These are phyloP conservation scores for Nephila pilipes DNA, from an alignment of 1,140 invertebrate species.

Conservation along the genomic window DNA sequence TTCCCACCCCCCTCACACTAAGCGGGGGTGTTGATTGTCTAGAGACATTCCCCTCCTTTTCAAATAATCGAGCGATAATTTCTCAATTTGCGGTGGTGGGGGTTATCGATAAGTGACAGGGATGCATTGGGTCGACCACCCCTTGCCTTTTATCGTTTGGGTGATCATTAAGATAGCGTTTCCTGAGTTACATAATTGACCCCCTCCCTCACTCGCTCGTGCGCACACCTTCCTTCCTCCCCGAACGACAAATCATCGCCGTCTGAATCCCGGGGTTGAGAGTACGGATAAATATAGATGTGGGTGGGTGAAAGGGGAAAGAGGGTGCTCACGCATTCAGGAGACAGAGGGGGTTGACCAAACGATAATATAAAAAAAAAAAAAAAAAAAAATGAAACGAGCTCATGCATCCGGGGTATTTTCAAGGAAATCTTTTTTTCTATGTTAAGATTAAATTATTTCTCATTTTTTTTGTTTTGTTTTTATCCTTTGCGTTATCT, in stretches of 20 bases:
- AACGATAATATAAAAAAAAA: too few species aligned
- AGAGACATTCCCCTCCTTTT: background rate
- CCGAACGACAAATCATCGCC: background rate
- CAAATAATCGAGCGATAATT: constrained; percentile 8
- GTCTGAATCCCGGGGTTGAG: background rate
- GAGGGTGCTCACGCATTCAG: background rate
- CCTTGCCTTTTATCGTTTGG: background rate
- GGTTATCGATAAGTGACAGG: background rate
- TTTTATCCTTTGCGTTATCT: too few species aligned
- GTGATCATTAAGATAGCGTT: constrained; percentile 8
- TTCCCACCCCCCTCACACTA: background rate
- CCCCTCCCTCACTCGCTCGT: background rate
- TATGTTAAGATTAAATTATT: background rate
- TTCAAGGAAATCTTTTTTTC: background rate
- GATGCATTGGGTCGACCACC: background rate
- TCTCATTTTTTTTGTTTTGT: too few species aligned
- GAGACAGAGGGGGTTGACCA: background rate
- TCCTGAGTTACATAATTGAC: background rate
- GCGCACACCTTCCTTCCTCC: background rate
- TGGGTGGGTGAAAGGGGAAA: too few species aligned
- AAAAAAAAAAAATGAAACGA: background rate
- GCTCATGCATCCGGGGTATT: background rate
- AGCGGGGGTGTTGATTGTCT: constrained; percentile 2
- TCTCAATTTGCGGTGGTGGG: background rate
- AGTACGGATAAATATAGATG: background rate